phyloP scores from a whole-genome alignment of 2,797 vertebrate genomes.

The Hybognathus amarus region DNA sequence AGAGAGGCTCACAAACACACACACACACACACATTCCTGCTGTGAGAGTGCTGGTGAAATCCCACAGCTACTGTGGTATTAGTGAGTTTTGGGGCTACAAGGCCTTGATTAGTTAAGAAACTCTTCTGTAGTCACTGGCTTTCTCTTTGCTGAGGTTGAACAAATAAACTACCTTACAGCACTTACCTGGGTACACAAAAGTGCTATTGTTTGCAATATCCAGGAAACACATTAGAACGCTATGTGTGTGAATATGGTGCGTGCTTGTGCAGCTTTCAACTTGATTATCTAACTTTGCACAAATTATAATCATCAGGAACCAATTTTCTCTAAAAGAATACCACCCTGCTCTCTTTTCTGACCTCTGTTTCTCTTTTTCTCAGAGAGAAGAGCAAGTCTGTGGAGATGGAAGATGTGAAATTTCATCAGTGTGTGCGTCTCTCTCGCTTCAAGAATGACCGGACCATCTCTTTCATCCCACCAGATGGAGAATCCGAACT shows the following conservation, averaged over 20 bases:
- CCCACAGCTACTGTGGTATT: slow-evolving; percentile 64
- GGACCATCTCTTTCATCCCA: slow-evolving; percentile 86
- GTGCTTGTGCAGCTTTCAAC: slow-evolving; percentile 18
- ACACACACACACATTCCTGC: slow-evolving; percentile 48
- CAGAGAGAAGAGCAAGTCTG: slow-evolving; percentile 83
- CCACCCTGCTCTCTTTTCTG: slow-evolving; percentile 50
- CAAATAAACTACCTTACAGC: slow-evolving; percentile 48
- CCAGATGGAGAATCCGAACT: slow-evolving; percentile 85
- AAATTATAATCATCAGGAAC: slow-evolving; percentile 9
- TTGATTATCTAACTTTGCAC: slow-evolving; percentile 20
- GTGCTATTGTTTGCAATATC: slow-evolving; percentile 28
- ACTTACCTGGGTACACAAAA: slow-evolving; percentile 16
- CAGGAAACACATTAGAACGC: not conserved
- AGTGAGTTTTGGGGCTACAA: slow-evolving; percentile 57
- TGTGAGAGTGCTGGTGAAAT: slow-evolving; percentile 53
- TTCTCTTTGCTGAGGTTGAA: slow-evolving; percentile 60
- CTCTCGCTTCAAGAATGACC: slow-evolving; percentile 85
- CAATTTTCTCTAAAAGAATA: slow-evolving; percentile 32
- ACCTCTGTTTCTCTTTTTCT: slow-evolving; percentile 50
- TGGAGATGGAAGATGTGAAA: slow-evolving; percentile 85
- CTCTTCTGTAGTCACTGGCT: slow-evolving; percentile 66
- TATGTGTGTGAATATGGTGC: slow-evolving; percentile 25
- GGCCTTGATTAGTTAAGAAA: slow-evolving; percentile 67
- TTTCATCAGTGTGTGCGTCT: slow-evolving; percentile 86
- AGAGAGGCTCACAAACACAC: slow-evolving; percentile 26